Percentiles rank a stretch among this genome's conserved stretches.
Conservation (phyloP, 2,888 invertebrate species). For the Hirtodrosophila confusa region DNA sequence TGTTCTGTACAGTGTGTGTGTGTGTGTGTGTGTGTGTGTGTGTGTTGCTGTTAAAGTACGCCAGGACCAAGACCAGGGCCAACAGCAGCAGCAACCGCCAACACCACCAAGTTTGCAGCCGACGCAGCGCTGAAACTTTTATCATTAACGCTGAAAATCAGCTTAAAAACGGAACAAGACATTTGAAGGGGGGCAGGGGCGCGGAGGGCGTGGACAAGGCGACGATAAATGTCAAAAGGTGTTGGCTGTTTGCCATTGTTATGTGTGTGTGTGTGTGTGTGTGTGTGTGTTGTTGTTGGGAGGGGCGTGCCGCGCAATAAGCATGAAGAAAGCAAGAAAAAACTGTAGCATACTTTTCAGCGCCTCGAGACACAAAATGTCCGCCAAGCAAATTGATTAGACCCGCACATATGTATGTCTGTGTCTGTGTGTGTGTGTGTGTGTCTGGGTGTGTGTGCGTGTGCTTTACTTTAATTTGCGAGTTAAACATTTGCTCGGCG, state of each 20-base stretch:
- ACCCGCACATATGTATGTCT: slow-evolving; percentile 13
- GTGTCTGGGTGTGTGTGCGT: background rate
- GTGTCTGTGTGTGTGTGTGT: background rate
- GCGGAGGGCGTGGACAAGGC: slow-evolving; percentile 23
- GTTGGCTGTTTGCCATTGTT: slow-evolving; percentile 36
- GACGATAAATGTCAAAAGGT: slow-evolving; percentile 73
- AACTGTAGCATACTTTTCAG: slow-evolving; percentile 55
- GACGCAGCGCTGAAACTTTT: slow-evolving; percentile 58
- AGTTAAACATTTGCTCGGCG: slow-evolving; percentile 37
- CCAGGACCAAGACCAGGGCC: background rate
- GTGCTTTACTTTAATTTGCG: slow-evolving; percentile 48
- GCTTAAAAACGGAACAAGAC: slow-evolving; percentile 60
- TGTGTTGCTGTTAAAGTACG: too few relatives aligned
- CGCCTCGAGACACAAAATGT: slow-evolving; percentile 40
- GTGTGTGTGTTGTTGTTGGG: background rate
- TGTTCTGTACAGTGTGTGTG: background rate
- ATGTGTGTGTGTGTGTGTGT: background rate
- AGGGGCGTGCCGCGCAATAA: background rate
- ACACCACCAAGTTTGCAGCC: slow-evolving; percentile 11
- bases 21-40: slow-evolving; percentile 1
- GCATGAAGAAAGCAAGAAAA: slow-evolving; percentile 24
- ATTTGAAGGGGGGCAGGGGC: slow-evolving; percentile 1
- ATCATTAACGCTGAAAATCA: slow-evolving; percentile 73
- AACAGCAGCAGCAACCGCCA: slow-evolving; percentile 12
- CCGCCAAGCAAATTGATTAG: slow-evolving; percentile 70